Percentiles rank a stretch among this genome's conserved stretches.
These are phyloP conservation scores for Ciconia stormi DNA, from an alignment of 2,113 vertebrate species.

Conservation along the genomic window DNA sequence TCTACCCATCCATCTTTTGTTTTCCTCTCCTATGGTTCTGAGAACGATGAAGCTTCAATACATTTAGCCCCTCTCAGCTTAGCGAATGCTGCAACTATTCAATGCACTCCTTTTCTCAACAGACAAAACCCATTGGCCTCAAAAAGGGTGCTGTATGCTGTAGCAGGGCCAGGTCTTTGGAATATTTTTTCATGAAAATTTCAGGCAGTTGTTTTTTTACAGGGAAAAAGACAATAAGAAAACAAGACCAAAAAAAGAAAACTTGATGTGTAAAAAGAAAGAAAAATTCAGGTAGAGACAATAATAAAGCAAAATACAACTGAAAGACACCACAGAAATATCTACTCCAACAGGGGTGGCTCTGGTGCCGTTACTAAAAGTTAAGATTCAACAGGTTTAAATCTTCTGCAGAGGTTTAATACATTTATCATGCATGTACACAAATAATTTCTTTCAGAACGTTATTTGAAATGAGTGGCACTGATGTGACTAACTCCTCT, in stretches of 20 bases:
- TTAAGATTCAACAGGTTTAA: not conserved
- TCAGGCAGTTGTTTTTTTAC: not conserved
- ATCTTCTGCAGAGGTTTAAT: not conserved
- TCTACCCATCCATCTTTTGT: not conserved
- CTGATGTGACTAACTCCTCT: not conserved
- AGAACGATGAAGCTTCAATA: not conserved
- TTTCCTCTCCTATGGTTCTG: not conserved
- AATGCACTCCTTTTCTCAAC: not conserved
- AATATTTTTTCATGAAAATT: not conserved
- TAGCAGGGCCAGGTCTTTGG: not conserved
- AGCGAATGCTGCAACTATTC: not conserved
- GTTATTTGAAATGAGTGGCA: not conserved
- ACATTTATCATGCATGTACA: not conserved
- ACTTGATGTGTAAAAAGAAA: not conserved
- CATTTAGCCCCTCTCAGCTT: not conserved
- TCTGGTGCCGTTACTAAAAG: not conserved
- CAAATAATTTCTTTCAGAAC: not conserved
- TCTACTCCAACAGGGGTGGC: not conserved
- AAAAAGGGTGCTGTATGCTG: not conserved
- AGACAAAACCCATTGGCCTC: not conserved
- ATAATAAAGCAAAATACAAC: not conserved
- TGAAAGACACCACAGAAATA: not conserved
- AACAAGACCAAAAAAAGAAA: not conserved
- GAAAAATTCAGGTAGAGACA: not conserved
- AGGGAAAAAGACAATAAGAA: not conserved